phyloP scores from a whole-genome alignment of 1,140 invertebrate genomes.

The Saccostrea echinata region DNA sequence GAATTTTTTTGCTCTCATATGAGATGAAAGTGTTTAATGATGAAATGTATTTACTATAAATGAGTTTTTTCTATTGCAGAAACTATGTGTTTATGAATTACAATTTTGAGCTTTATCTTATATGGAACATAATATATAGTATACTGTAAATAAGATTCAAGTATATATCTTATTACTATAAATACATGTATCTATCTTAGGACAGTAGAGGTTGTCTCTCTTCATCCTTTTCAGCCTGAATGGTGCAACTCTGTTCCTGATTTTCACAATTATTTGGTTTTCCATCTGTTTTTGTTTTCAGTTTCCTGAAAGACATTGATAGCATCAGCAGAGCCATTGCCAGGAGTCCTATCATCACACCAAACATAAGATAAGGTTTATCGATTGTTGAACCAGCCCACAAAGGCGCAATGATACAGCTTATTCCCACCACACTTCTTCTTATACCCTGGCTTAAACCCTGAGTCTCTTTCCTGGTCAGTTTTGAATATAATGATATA shows the following conservation, averaged over 20 bases:
- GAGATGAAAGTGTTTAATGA: too few species aligned
- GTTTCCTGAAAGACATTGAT: neutral
- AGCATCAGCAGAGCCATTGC: conserved; percentile 65
- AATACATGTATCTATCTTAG: neutral
- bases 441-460: conserved; percentile 74
- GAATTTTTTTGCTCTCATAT: too few species aligned
- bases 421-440: conserved; percentile 66
- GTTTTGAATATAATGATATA: conserved; percentile 73
- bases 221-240: neutral
- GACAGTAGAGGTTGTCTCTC: conserved; percentile 3
- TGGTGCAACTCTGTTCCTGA: neutral
- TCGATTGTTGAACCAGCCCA: conserved; percentile 69
- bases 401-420: conserved; percentile 70
- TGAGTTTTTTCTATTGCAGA: too few species aligned
- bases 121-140: too few species aligned
- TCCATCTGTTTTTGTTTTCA: neutral
- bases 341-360: conserved; percentile 67
- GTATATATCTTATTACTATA: too few species aligned
- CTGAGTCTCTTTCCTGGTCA: conserved; percentile 69
- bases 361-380: conserved; percentile 68
- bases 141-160: too few species aligned
- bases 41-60: too few species aligned
- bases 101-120: too few species aligned
- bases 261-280: neutral
- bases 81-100: too few species aligned